Evolutionary conservation across 92 coral and sea anemone species (phyloP), one percentile per base, ranked within the genome.

Genomic region (Anthopleura xanthogrammica): DNA sequence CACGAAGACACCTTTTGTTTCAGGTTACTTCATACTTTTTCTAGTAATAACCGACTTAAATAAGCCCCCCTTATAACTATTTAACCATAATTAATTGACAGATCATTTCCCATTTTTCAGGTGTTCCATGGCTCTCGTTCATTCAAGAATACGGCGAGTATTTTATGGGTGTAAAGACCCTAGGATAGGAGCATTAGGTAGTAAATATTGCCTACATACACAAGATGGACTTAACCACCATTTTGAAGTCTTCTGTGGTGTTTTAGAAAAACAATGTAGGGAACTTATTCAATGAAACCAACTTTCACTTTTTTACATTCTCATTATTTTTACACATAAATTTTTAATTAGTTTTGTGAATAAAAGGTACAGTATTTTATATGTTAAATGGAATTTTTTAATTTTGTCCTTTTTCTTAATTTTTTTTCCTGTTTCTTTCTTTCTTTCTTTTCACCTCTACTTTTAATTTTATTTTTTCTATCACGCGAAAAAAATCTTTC

Each of bases 41-140:
- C 50, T 43, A 7, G 50, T 43, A 43, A 43, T 43, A 43, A 43
- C 4, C 2, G 6, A 43, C 48, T 43, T 43, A 1, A 2, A 43
- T 43, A 43, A 43, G 0, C 50, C 50, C 4, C 0, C 50, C 7
- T 43, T 7, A 0, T 4, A 43, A 43, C 7, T 7, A 54, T 54
- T 10, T 54, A 6, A 54, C 58, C 8, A 36, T 13, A 68, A 68
- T 0, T 23, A 0, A 10, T 36, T 2, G 7, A 68, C 36, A 68
- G 72, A 64, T 17, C 22, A 19, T 71, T 83, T 29, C 29, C 43
- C 72, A 23, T 16, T 16, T 23, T 81, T 10, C 68, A 97, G 99
- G 99, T 97, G 99, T 91, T 89, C 99, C 50, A 97, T 97, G 99
- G 96, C 98, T 2, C 86, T 97, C 66, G 92, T 94, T 13, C 99